These are phyloP conservation scores for Athalia cordata DNA, from an alignment of 2,888 invertebrate genomes.

Conservation along the genomic window DNA sequence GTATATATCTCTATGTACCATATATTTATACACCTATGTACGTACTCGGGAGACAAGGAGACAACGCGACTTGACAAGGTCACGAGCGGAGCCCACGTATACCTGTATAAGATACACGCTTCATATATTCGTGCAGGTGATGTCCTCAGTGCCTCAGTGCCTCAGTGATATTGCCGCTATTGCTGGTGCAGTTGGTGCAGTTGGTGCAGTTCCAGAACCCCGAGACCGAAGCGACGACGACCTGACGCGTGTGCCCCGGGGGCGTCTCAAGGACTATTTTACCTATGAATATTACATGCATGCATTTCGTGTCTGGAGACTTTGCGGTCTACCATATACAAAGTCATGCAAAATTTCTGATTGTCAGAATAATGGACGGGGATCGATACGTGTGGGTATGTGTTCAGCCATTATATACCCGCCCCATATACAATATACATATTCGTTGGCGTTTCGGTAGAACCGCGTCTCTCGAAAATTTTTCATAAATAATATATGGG, in stretches of 20 bases:
- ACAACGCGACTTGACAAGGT: conserved; percentile 21
- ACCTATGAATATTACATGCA: conserved; percentile 9
- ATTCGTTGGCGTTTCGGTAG: no score
- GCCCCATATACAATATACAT: no score
- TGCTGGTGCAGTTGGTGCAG: no score
- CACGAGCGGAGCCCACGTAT: conserved; percentile 17
- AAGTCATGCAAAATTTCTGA: not conserved
- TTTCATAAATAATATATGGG: no score
- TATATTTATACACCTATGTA: no score
- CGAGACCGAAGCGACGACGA: no score
- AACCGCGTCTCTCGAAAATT: no score
- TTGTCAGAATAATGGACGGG: not conserved
- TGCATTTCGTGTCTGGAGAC: not conserved
- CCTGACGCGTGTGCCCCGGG: not conserved
- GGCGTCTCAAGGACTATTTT: conserved; percentile 15
- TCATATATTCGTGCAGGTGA: conserved; percentile 2
- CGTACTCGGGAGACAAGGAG: not conserved
- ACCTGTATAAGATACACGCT: not conserved
- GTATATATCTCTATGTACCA: no score
- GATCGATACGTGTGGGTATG: no score
- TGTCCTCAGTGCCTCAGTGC: not conserved
- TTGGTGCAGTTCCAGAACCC: no score
- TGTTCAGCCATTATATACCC: no score
- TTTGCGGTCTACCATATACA: not conserved
- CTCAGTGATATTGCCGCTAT: not conserved